Evolutionary conservation across 1,140 invertebrate genomes (phyloP).

Genomic region (Sipha flava): DNA sequence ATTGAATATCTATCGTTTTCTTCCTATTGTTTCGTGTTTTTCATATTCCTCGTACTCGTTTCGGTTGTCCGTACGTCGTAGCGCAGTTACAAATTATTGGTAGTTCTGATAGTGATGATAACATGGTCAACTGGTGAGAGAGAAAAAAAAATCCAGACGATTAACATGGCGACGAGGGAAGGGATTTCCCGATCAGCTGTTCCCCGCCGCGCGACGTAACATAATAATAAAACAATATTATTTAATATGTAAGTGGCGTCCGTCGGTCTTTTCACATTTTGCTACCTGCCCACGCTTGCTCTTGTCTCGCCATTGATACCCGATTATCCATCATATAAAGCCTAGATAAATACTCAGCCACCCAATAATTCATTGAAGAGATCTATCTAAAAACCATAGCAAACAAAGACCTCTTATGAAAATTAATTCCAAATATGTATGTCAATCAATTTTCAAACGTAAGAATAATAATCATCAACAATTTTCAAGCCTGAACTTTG

Average conservation of each 20-base stretch:
- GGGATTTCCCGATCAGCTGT: conserved; percentile 17
- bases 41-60: not conserved
- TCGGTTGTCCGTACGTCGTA: not conserved
- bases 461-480: no score
- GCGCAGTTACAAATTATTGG: conserved; percentile 23
- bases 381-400: no score
- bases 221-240: not conserved
- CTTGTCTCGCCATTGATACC: no score
- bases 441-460: no score
- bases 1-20: not conserved
- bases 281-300: no score
- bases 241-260: not conserved
- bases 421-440: no score
- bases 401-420: no score
- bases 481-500: no score
- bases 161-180: not conserved
- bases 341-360: no score
- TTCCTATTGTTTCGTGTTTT: not conserved
- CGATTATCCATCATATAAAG: no score
- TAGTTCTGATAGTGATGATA: conserved; percentile 30
- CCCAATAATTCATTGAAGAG: no score
- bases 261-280: no score
- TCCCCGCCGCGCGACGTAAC: not conserved
- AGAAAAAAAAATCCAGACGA: not conserved
- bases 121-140: conserved; percentile 21